These are phyloP conservation scores for Erythrocercus mccallii DNA, from an alignment of 2,113 vertebrate genomes.

Conservation along the genomic window DNA sequence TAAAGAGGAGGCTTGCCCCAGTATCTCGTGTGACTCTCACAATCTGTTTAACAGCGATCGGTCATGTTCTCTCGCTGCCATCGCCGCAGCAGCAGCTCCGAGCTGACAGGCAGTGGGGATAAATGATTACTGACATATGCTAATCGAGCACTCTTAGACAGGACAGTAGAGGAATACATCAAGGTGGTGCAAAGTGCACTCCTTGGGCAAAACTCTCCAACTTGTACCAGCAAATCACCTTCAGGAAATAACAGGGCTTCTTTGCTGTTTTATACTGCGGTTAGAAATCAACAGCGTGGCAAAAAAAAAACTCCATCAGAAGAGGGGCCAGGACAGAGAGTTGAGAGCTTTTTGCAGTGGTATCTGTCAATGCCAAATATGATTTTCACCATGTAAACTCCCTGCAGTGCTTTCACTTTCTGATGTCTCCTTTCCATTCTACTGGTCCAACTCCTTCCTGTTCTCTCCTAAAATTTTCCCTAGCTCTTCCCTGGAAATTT, in stretches of 20 bases:
- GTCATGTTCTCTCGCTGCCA: conserved; percentile 64
- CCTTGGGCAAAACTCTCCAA: conserved; percentile 2
- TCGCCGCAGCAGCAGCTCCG: background rate
- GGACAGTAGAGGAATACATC: conserved; percentile 18
- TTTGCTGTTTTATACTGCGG: background rate
- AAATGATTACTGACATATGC: conserved; percentile 73
- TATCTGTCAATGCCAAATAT: conserved; percentile 1
- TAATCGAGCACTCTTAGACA: conserved; percentile 62
- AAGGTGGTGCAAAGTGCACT: conserved; percentile 11
- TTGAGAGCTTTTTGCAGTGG: background rate
- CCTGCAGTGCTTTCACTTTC: background rate
- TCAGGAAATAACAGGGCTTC: conserved; percentile 14
- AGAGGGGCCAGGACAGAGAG: background rate
- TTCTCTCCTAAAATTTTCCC: background rate
- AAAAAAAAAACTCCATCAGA: background rate
- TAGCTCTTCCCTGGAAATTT: background rate
- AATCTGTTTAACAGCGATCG: conserved; percentile 68
- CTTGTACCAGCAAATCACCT: conserved; percentile 55
- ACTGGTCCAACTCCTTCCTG: background rate
- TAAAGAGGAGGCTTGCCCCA: conserved; percentile 64
- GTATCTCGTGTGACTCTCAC: conserved; percentile 75
- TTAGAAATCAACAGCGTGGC: background rate
- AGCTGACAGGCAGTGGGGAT: conserved; percentile 55
- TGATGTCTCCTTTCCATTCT: background rate
- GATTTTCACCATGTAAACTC: background rate